Evolutionary conservation across 2,797 vertebrate species (phyloP), one percentile per base, ranked within the genome.

Genomic region (Arrhamphus sclerolepis): DNA sequence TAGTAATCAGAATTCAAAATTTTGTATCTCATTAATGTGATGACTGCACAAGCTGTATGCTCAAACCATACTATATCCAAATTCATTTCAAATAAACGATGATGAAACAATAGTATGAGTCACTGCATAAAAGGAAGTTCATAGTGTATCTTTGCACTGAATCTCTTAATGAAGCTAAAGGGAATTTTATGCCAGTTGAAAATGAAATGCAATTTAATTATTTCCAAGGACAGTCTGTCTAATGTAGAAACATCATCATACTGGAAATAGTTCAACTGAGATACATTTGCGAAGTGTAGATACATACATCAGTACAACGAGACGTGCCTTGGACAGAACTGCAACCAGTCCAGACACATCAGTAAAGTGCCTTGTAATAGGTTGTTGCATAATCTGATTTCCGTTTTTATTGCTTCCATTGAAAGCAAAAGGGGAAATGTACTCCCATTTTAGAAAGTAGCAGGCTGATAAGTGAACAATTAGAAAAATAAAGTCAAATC

Each of bases 311-410:
- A 8, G 56, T 77, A 66, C 47, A 73, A 70, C 71, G 61, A 74
- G 63, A 60, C 63, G 50, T 78, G 70, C 61, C 77, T 59, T 70
- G 75, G 70, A 78, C 67, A 79, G 76, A 78, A 55, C 14, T 38
- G 34, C 63, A 80, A 70, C 72, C 62, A 61, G 78, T 72, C 75
- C 73, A 71, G 68, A 79, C 81, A 85, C 81, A 68, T 70, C 50
- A 62, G 34, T 87, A 89, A 89, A 88, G 89, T 90, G 87, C 81
- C 84, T 81, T 78, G 62, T 55, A 77, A 82, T 57, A 83, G 66
- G 62, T 85, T 87, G 85, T 90, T 90, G 87, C 87, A 89, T 87
- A 87, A 85, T 77, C 62, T 31, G 78, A 75, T 81, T 64, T 72
- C 72, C 72, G 72, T 78, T 68, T 26, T 81, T 85, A 82, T 86